Percentiles rank a stretch among this genome's conserved stretches.
Conservation (phyloP, 2,888 invertebrate species). For the Ferdinandea cuprea region DNA sequence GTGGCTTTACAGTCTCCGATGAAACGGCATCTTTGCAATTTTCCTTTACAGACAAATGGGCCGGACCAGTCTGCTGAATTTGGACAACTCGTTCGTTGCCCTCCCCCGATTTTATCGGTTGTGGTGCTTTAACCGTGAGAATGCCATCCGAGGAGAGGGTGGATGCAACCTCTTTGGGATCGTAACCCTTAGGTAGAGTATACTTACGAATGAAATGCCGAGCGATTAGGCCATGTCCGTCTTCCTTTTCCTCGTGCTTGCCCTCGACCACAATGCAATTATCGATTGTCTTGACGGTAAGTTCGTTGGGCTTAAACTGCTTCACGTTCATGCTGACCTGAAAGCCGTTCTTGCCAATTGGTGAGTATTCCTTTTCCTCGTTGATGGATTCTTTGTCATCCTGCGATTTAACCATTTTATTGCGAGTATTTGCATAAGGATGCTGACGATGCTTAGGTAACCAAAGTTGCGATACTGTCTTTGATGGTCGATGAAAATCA, state of each 20-base stretch:
- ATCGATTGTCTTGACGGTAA: conserved; percentile 88
- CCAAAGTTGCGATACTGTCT: conserved; percentile 65
- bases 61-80: conserved; percentile 87
- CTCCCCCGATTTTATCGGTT: conserved; percentile 78
- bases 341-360: conserved; percentile 87
- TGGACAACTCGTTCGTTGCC: conserved; percentile 85
- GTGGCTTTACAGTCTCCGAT: conserved; percentile 63
- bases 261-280: conserved; percentile 87
- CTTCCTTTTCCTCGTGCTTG: conserved; percentile 88
- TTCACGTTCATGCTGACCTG: conserved; percentile 88
- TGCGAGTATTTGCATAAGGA: conserved; percentile 77
- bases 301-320: conserved; percentile 88
- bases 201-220: conserved; percentile 91
- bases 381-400: conserved; percentile 83
- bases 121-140: conserved; percentile 89
- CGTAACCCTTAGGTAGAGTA: conserved; percentile 87
- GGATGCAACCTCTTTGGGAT: conserved; percentile 89
- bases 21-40: conserved; percentile 70
- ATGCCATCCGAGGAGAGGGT: conserved; percentile 92
- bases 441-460: conserved; percentile 69
- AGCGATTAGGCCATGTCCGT: conserved; percentile 90
- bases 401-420: conserved; percentile 83
- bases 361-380: conserved; percentile 81
- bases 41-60: conserved; percentile 80
- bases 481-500: conserved; percentile 68